Base-by-base conservation (phyloP, 92 coral and sea anemone species). In the Paramuricea clavata region DNA sequence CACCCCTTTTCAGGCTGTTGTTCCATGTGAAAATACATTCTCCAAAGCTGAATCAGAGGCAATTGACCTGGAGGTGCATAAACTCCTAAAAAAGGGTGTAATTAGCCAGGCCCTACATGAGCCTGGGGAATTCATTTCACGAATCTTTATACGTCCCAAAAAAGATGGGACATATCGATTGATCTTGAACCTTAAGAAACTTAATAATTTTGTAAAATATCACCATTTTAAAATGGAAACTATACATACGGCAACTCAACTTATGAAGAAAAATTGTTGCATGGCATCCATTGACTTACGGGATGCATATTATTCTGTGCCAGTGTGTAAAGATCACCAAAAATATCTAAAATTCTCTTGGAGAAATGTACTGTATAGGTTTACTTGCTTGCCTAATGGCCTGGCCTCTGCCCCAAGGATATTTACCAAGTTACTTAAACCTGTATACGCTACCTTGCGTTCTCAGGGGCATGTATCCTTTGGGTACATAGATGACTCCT, bases 351-450 rank as follows among this genome's bases (percentile, higher is more conserved):
- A 61, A 28, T 88, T 82, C 59, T 57, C 34, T 73, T 88, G 91
- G 84, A 42, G 74, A 15, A 74, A 75, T 25, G 44, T 71, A 41
- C 42, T 83, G 39, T 85, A 83, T 67, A 85, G 76, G 44, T 89
- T 60, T 85, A 89, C 86, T 10, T 89, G 92, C 41, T 68, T 89
- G 31, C 92, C 92, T 11, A 84, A 88, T 49, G 91, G 89, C 34
- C 76, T 83, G 2, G 62, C 85, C 16, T 88, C 88, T 22, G 79
- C 81, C 41, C 92, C 92, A 25, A 1, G 92, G 6, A 67, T 79
- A 17, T 89, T 89, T 62, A 89, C 92, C 3, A 85, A 89, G 65
- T 57, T 84, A 26, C 50, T 89, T 42, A 89, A 85, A 68, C 89
- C 92, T 21, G 56, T 83, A 34, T 85, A 69, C 76, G 72, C 92